Conservation (phyloP, 2,888 invertebrate species). For the Apamea epomidion region DNA sequence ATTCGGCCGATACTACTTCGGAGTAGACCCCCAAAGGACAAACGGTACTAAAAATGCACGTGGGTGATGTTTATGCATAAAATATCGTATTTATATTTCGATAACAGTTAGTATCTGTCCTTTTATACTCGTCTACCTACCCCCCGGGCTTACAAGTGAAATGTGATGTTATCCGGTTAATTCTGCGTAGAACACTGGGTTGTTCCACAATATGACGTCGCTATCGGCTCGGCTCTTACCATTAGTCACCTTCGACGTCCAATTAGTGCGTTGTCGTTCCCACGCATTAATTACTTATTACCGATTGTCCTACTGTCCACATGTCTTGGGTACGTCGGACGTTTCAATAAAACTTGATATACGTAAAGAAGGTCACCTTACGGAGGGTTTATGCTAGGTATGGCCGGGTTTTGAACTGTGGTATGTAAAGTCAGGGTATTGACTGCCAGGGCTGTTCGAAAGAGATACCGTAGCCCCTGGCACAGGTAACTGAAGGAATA, state of each 20-base stretch:
- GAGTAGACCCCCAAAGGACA: too few relatives aligned
- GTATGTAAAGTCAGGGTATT: background rate
- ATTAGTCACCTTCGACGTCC: slow-evolving; percentile 81
- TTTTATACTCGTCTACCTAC: background rate
- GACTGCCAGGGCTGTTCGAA: too few relatives aligned
- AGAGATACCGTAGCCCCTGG: too few relatives aligned
- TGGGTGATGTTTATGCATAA: background rate
- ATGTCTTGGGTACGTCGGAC: slow-evolving; percentile 70
- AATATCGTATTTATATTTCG: background rate
- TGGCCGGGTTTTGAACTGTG: background rate
- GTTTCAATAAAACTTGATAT: slow-evolving; percentile 68
- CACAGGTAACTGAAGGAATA: too few relatives aligned
- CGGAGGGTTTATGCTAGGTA: background rate
- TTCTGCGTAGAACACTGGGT: background rate
- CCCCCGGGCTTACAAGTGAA: background rate
- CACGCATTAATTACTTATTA: slow-evolving; percentile 79
- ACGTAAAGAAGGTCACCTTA: background rate
- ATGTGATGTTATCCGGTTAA: background rate
- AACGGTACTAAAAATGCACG: background rate
- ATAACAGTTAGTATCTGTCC: background rate
- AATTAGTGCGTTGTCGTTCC: slow-evolving; percentile 81
- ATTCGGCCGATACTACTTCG: too few relatives aligned
- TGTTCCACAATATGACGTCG: slow-evolving; percentile 39
- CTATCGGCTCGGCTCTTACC: slow-evolving; percentile 43
- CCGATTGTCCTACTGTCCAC: slow-evolving; percentile 72